A percentile compares a stretch with the other conserved stretches of the same genome.
Conservation (phyloP, 2,888 invertebrate species). For the Lasioglossum morio region DNA sequence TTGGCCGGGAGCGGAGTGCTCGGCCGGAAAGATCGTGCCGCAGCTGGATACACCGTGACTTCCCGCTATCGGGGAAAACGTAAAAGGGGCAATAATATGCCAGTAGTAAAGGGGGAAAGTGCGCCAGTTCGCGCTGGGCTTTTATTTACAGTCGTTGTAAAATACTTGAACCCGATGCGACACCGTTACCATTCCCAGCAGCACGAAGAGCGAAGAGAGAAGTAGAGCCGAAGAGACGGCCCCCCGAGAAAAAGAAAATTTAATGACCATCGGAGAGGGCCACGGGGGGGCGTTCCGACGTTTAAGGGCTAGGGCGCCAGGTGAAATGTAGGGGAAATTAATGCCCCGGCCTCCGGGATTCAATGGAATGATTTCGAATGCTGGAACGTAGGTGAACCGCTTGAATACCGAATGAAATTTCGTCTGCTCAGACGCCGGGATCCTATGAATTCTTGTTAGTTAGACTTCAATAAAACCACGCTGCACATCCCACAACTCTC, state of each 20-base stretch:
- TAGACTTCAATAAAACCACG: conserved; percentile 11
- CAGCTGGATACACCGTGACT: conserved; percentile 25
- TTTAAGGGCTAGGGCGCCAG: conserved; percentile 6
- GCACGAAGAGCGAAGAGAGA: background rate
- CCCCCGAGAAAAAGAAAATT: conserved; percentile 5
- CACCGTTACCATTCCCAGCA: background rate
- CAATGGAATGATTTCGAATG: conserved; percentile 18
- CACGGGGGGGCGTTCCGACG: background rate
- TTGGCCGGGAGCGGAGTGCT: conserved; percentile 10
- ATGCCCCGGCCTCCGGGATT: conserved; percentile 9
- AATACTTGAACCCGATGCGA: conserved; percentile 15
- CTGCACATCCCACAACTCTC: background rate
- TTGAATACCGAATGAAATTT: conserved; percentile 20
- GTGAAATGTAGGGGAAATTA: conserved; percentile 10
- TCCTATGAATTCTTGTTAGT: conserved; percentile 19
- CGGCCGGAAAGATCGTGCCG: conserved; percentile 29
- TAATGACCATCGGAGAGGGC: background rate
- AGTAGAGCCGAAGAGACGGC: background rate
- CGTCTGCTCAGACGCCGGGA: background rate
- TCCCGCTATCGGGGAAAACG: conserved; percentile 32
- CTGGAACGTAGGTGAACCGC: conserved; percentile 5
- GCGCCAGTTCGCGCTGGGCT: conserved; percentile 25
- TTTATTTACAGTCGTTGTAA: conserved; percentile 45
- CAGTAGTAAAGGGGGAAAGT: conserved; percentile 44
- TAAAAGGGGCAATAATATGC: conserved; percentile 57